Conservation (phyloP, 2,797 vertebrate species). For the Urocyon cinereoargenteus region DNA sequence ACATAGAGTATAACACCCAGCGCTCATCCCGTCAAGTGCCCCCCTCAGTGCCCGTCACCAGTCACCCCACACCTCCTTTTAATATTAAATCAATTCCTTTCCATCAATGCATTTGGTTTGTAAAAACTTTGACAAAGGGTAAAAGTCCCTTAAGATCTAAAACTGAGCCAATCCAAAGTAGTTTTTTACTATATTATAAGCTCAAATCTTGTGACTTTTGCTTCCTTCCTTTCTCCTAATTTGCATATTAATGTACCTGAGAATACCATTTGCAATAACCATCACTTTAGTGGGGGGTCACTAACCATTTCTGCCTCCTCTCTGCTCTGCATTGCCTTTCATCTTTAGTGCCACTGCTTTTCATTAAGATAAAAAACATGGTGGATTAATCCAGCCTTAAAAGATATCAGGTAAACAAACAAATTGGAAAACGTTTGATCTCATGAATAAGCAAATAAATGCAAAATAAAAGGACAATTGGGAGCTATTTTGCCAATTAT, state of each 20-base stretch:
- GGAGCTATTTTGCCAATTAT: conserved; percentile 14
- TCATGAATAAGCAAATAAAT: conserved; percentile 60
- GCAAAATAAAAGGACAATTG: conserved; percentile 47
- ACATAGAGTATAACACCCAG: too few relatives aligned
- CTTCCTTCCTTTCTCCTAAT: background rate
- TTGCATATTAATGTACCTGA: background rate
- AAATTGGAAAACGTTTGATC: conserved; percentile 51
- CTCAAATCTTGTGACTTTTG: background rate
- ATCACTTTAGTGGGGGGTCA: background rate
- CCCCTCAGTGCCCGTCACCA: too few relatives aligned
- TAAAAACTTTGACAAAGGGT: conserved; percentile 37
- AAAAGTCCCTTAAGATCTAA: conserved; percentile 22
- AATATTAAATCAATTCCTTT: background rate
- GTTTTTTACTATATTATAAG: background rate
- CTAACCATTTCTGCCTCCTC: background rate
- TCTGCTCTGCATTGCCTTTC: background rate
- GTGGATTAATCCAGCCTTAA: conserved; percentile 50
- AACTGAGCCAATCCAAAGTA: background rate
- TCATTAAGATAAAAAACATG: background rate
- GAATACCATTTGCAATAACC: background rate
- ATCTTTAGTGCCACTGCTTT: background rate
- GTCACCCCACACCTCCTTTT: background rate
- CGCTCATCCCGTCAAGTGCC: too few relatives aligned
- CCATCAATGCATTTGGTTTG: background rate
- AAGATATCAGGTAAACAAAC: conserved; percentile 36